Evolutionary conservation across 2,888 invertebrate species (phyloP).

Genomic region (Molorchus minor): DNA sequence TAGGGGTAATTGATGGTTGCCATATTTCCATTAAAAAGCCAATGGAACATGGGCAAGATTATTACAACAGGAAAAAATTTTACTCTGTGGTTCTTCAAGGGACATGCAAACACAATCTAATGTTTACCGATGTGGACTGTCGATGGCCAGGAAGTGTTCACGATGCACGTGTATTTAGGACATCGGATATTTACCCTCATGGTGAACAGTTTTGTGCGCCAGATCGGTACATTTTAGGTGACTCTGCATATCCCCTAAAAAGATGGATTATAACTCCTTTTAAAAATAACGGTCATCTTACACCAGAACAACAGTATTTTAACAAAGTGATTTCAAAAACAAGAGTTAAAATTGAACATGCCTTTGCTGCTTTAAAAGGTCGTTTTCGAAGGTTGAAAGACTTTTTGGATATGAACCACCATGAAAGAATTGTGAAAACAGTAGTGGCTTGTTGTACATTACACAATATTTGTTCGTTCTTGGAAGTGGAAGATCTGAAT

Average conservation of each 20-base stretch:
- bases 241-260: constrained; percentile 4
- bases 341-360: constrained; percentile 15
- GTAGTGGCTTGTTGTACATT: constrained; percentile 1
- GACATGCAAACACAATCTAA: constrained; percentile 1
- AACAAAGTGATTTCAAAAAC: constrained; percentile 10
- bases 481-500: constrained; percentile 1
- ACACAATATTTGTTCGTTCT: background rate
- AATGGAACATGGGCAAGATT: background rate
- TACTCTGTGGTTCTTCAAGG: background rate
- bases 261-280: constrained; percentile 7
- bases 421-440: constrained; percentile 2
- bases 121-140: background rate
- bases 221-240: constrained; percentile 1
- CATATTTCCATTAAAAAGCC: constrained; percentile 11
- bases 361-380: constrained; percentile 10
- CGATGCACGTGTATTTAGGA: constrained; percentile 11
- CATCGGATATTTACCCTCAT: constrained; percentile 5
- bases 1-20: constrained; percentile 12
- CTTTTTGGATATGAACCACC: constrained; percentile 3
- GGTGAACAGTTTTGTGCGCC: constrained; percentile 1
- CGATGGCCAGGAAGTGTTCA: constrained; percentile 8
- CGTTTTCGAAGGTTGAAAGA: constrained; percentile 11
- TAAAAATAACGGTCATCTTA: background rate
- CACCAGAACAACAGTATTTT: background rate
- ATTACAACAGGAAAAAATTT: background rate